Base-by-base conservation (phyloP, 2,797 vertebrate species). In the Intellagama lesueurii region DNA sequence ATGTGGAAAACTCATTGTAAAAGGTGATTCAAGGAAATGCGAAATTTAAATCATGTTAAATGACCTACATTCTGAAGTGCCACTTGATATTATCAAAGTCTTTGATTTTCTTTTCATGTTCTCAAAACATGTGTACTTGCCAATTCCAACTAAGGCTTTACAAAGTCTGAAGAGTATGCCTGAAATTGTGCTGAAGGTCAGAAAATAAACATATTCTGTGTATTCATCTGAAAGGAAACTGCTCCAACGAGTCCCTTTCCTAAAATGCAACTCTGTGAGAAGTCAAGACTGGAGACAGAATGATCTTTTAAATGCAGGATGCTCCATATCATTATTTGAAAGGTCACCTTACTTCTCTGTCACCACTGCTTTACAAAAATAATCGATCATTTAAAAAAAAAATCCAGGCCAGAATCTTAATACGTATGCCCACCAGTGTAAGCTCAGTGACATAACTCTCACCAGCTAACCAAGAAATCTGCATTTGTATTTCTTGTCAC, bases 41-140 rank as follows among this genome's bases (percentile, higher is more conserved):
- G 1, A 32, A 91, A 89, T 85, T 91, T 88, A 88, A 93, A 75
- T 66, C 30, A 78, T 52, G 11, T 82, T 75, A 87, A 89, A 88
- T 91, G 88, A 77, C 90, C 91, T 89, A 0, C 86, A 93, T 92
- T 86, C 77, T 75, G 0, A 0, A 72, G 56, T n/a, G 70, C n/a
- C 79, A 77, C 76, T 69, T 91, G 68, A 83, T 70, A 68, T 89
- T 87, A 52, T 6, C n/a, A 79, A 19, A 87, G 0, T 89, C 30
- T 91, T 93, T 88, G 26, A 1, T 87, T 93, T 88, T 75, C 19
- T n/a, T 89, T 85, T 90, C 72, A 88, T 88, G 87, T 83, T 84
- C 69, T 91, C 22, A 28, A 84, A n/a, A 88, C 19, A 40, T 7
- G 75, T 44, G 2, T 64, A 88, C 7, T 56, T 92, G 89, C 52